A percentile compares a stretch with the other conserved stretches of the same genome.
Conservation (phyloP, 2,888 invertebrate species). For the Drosophila nr. perissopoda region DNA sequence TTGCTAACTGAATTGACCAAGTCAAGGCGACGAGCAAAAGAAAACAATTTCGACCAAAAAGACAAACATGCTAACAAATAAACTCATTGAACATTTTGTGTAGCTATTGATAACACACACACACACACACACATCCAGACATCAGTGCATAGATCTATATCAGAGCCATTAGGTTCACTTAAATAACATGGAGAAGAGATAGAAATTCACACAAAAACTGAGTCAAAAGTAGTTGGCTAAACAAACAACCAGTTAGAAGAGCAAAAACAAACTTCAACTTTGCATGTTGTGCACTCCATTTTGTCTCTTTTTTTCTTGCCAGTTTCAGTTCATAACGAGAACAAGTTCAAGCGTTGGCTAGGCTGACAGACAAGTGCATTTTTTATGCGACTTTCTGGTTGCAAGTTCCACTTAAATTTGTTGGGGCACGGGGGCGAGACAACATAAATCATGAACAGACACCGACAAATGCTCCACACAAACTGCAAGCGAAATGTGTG, state of each 20-base stretch:
- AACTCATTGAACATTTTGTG: constrained; percentile 51
- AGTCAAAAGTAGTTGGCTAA: constrained; percentile 33
- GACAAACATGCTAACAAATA: constrained; percentile 63
- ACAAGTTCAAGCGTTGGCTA: constrained; percentile 46
- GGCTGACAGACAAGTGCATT: constrained; percentile 72
- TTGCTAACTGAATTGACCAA: constrained; percentile 73
- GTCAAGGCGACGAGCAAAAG: constrained; percentile 27
- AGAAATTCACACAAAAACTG: constrained; percentile 1
- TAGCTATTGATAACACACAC: constrained; percentile 32
- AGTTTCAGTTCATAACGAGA: constrained; percentile 56
- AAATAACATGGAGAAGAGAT: constrained; percentile 25
- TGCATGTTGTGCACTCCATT: constrained; percentile 15
- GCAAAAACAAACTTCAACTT: constrained; percentile 26
- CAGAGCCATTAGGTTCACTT: constrained; percentile 62
- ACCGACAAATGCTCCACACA: constrained; percentile 50
- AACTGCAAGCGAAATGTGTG: constrained; percentile 54
- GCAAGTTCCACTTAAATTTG: constrained; percentile 36
- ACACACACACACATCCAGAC: not conserved
- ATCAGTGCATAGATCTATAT: constrained; percentile 40
- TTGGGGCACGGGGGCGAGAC: constrained; percentile 40
- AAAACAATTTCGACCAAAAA: constrained; percentile 49
- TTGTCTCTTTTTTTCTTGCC: constrained; percentile 1
- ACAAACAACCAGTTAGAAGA: constrained; percentile 33
- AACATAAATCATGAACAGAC: constrained; percentile 80
- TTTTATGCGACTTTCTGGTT: constrained; percentile 48